Evolutionary conservation across 2,797 vertebrate species (phyloP).

Genomic region (Falco novaeseelandiae): DNA sequence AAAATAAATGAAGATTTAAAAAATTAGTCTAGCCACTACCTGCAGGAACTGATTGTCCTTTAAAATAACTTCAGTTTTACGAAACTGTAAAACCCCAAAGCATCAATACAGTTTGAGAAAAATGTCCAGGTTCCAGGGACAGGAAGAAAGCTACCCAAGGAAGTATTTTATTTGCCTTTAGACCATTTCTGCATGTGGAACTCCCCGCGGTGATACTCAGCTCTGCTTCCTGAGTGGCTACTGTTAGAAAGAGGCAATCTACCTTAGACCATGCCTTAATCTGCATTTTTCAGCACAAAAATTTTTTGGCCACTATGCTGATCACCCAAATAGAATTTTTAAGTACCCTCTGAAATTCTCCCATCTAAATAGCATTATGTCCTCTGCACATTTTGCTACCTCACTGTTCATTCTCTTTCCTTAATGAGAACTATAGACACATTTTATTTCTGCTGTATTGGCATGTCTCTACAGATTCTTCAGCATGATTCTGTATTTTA

Average conservation of each 20-base stretch:
- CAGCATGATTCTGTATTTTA: background rate
- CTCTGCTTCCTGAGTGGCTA: background rate
- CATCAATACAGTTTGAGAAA: background rate
- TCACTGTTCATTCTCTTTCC: background rate
- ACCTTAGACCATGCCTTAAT: background rate
- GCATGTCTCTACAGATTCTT: background rate
- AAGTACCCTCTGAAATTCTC: background rate
- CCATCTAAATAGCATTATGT: background rate
- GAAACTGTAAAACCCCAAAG: background rate
- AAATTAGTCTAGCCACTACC: background rate
- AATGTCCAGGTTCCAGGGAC: background rate
- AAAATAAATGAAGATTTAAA: background rate
- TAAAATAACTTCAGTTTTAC: background rate
- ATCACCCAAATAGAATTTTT: background rate
- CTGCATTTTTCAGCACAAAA: conserved; percentile 24
- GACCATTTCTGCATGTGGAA: background rate
- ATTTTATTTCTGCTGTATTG: background rate
- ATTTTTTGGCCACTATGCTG: background rate
- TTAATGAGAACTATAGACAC: background rate
- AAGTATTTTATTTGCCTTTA: background rate
- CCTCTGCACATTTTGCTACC: background rate
- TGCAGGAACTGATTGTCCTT: background rate
- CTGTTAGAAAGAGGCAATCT: background rate
- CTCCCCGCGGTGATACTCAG: background rate
- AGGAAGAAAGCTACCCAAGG: background rate